Percentiles rank a stretch among this genome's conserved stretches.
Conservation (phyloP, 2,888 invertebrate genomes). For the Pyrocoelia pectoralis region DNA sequence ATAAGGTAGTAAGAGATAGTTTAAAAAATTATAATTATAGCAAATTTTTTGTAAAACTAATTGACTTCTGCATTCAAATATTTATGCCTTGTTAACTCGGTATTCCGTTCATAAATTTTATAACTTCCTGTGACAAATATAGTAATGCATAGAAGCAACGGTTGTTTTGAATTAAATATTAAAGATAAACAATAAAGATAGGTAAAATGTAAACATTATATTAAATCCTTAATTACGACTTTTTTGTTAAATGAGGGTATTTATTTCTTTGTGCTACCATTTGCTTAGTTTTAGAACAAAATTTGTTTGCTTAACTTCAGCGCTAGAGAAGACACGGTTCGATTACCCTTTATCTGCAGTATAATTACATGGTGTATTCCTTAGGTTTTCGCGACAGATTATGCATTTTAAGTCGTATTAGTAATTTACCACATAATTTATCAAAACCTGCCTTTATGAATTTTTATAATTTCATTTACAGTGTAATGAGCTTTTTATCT, state of each 20-base stretch:
- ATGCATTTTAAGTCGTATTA: neutral
- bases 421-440: no score
- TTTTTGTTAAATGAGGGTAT: neutral
- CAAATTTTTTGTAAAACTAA: conserved; percentile 22
- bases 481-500: no score
- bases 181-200: conserved; percentile 12
- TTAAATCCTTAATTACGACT: conserved; percentile 5
- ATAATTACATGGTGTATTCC: conserved; percentile 27
- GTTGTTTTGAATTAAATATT: conserved; percentile 9
- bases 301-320: conserved; percentile 9
- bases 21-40: conserved; percentile 1
- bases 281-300: neutral
- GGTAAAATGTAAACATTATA: conserved; percentile 7
- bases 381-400: conserved; percentile 7
- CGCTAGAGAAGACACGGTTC: conserved; percentile 22
- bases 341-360: conserved; percentile 28
- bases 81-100: conserved; percentile 24
- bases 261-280: neutral
- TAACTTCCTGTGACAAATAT: conserved; percentile 31
- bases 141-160: conserved; percentile 13
- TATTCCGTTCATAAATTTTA: conserved; percentile 25
- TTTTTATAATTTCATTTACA: no score
- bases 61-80: conserved; percentile 16
- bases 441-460: no score
- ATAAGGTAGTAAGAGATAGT: neutral